Percentiles rank a stretch among this genome's conserved stretches.
These are phyloP conservation scores for Axea sp. DNA, from an alignment of 2,888 invertebrate species.

Conservation along the genomic window DNA sequence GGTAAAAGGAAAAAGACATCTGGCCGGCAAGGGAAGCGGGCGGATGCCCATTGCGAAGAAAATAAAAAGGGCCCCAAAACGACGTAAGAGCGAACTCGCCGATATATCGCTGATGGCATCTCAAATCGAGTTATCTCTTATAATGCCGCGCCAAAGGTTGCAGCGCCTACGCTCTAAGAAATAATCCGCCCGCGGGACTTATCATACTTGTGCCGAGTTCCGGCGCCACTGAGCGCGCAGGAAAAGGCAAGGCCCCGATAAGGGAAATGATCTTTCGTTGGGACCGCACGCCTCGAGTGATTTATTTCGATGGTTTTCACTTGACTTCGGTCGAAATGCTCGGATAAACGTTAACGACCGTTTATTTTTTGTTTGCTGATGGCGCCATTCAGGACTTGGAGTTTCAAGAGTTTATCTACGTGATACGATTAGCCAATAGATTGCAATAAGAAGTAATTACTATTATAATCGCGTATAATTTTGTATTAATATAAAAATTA, in stretches of 20 bases:
- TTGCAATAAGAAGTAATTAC: no score
- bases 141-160: slow-evolving; percentile 36
- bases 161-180: slow-evolving; percentile 31
- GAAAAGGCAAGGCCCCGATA: slow-evolving; percentile 11
- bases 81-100: slow-evolving; percentile 68
- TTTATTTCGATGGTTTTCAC: slow-evolving; percentile 30
- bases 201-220: slow-evolving; percentile 19
- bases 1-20: slow-evolving; percentile 64
- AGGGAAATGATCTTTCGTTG: slow-evolving; percentile 2
- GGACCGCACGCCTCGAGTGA: slow-evolving; percentile 1
- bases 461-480: no score
- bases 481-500: no score
- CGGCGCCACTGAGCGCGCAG: slow-evolving; percentile 14
- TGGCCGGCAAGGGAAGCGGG: slow-evolving; percentile 60
- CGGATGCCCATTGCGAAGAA: slow-evolving; percentile 66
- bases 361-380: background rate
- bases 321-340: background rate
- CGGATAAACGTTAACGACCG: slow-evolving; percentile 8
- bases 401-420: background rate
- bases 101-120: slow-evolving; percentile 69
- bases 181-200: slow-evolving; percentile 28
- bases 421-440: no score
- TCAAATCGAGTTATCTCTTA: slow-evolving; percentile 67
- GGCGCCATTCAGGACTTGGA: no score
- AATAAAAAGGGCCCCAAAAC: slow-evolving; percentile 70